phyloP scores from a whole-genome alignment of 2,888 invertebrate genomes.

The Scaeva pyrastri region DNA sequence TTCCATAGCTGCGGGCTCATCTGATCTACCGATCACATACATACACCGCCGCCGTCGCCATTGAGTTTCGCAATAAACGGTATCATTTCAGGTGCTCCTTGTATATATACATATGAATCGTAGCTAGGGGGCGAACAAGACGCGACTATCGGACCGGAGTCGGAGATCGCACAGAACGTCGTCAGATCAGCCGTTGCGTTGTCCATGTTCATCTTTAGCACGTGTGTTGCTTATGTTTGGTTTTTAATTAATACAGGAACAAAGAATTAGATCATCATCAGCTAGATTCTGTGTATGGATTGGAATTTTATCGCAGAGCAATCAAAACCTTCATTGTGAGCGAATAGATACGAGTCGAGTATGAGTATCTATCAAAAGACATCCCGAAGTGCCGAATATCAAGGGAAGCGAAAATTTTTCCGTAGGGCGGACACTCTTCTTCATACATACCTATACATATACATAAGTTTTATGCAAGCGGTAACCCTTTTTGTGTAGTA shows the following conservation, averaged over 20 bases:
- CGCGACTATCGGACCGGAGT: conserved; percentile 19
- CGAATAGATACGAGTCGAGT: neutral
- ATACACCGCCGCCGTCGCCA: neutral
- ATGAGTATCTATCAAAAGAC: neutral
- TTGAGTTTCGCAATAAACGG: conserved; percentile 47
- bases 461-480: conserved; percentile 54
- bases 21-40: conserved; percentile 53
- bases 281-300: conserved; percentile 67
- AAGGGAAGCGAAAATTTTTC: conserved; percentile 51
- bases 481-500: conserved; percentile 64
- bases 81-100: conserved; percentile 62
- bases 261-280: conserved; percentile 65
- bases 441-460: neutral
- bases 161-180: neutral
- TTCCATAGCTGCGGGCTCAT: conserved; percentile 68
- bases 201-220: conserved; percentile 36
- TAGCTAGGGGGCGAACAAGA: conserved; percentile 59
- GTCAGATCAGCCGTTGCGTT: neutral
- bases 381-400: conserved; percentile 33
- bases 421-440: conserved; percentile 65
- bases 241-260: conserved; percentile 70
- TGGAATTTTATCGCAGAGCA: conserved; percentile 70
- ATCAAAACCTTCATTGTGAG: conserved; percentile 48
- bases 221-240: conserved; percentile 55
- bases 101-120: conserved; percentile 29